These are phyloP conservation scores for Noctilio leporinus DNA, from an alignment of 2,113 vertebrate species.

Conservation along the genomic window DNA sequence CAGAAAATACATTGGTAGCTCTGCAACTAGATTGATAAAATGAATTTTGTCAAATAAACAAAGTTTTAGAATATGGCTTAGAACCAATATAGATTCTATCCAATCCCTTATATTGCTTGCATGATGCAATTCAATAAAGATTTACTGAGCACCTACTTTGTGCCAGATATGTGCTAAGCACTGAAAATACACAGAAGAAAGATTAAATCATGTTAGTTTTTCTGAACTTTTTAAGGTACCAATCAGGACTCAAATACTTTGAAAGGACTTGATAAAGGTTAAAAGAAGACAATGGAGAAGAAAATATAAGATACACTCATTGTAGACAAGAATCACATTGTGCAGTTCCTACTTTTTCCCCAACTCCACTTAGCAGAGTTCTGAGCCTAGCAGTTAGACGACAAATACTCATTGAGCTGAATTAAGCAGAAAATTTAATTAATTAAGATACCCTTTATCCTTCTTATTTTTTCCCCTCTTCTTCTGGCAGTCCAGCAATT, in stretches of 20 bases:
- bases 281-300: not conserved
- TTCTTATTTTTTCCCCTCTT: not conserved
- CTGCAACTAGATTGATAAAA: not conserved
- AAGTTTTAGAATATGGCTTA: not conserved
- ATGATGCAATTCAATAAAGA: not conserved
- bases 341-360: not conserved
- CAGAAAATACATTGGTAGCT: not conserved
- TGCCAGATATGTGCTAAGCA: not conserved
- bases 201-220: not conserved
- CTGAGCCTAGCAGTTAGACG: not conserved
- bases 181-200: not conserved
- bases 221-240: not conserved
- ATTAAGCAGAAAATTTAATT: constrained; percentile 38
- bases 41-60: not conserved
- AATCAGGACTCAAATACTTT: not conserved
- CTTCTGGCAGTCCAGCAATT: not conserved
- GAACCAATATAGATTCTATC: not conserved
- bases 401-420: not conserved
- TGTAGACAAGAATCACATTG: not conserved
- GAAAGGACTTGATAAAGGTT: not conserved
- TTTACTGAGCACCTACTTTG: not conserved
- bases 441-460: not conserved
- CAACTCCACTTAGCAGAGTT: not conserved
- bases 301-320: not conserved
- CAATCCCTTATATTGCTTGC: not conserved